These are phyloP conservation scores for Acleris sparsana DNA, from an alignment of 2,888 invertebrate genomes.

Conservation along the genomic window DNA sequence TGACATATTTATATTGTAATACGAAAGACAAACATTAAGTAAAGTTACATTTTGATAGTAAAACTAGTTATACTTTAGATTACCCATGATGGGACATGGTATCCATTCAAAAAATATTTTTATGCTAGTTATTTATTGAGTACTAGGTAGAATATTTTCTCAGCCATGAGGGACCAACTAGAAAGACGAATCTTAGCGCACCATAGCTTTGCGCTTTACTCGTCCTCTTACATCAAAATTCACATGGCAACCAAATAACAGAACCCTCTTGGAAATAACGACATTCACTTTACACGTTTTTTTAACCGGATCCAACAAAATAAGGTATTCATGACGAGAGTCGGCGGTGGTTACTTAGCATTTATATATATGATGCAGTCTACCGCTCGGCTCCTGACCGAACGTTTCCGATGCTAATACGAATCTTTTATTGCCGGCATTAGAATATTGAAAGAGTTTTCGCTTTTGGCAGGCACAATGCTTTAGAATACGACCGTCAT, in stretches of 20 bases:
- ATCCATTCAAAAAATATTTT: too few species aligned
- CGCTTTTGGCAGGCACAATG: constrained; percentile 51
- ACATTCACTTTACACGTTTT: constrained; percentile 25
- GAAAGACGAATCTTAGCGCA: too few species aligned
- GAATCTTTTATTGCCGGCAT: constrained; percentile 66
- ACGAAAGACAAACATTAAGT: too few species aligned
- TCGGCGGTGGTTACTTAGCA: constrained; percentile 36
- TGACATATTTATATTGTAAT: too few species aligned
- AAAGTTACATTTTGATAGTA: too few species aligned
- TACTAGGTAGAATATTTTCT: too few species aligned
- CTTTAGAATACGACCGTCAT: constrained; percentile 38
- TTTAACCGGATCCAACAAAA: constrained; percentile 25
- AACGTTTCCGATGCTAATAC: constrained; percentile 59
- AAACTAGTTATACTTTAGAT: too few species aligned
- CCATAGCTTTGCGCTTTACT: too few species aligned
- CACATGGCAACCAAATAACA: constrained; percentile 15
- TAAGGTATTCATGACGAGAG: constrained; percentile 40
- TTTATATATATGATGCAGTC: constrained; percentile 39
- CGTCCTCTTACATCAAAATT: constrained; percentile 12
- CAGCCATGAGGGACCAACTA: too few species aligned
- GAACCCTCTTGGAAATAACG: constrained; percentile 23
- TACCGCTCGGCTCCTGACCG: constrained; percentile 42
- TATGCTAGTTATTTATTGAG: too few species aligned
- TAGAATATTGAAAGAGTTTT: constrained; percentile 68
- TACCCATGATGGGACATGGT: too few species aligned